Base-by-base conservation (phyloP, 1,140 invertebrate species). In the Drosophila takahashii region DNA sequence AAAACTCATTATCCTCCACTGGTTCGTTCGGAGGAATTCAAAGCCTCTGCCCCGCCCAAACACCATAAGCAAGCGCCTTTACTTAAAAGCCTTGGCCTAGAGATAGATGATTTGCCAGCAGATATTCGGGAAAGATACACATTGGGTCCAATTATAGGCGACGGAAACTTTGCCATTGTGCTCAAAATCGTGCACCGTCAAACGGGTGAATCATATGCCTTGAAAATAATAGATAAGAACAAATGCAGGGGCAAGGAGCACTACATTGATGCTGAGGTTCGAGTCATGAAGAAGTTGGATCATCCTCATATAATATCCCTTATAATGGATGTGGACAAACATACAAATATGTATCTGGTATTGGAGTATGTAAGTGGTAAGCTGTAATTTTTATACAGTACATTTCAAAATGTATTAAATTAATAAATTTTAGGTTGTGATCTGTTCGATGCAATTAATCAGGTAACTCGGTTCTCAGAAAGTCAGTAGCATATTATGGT, bases 171-270 rank as follows among this genome's bases (percentile, higher is more conserved):
- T 93, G 97, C 98, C 34, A 94, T 98, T 79, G 98, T 98, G 22
- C 93, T 96, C 42, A 94, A 96, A 83, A 97, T 97, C 91, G 94
- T 94, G 84, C 94, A 97, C 90, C 96, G 95, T 78, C 92, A 92
- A 44, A 95, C 93, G 45, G 95, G 95, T 69, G 93, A 94, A 65
- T 95, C 97, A 77, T 98, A 95, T 93, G 98, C 98, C 26, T 94
- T 99, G 70, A 99, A 99, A 95, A 96, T 99, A 57, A 99, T 99
- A 76, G 98, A 99, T 92, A 99, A 99, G 93, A 96, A 96, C 44
- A 99, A 99, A 92, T 98, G 97, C 91, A 95, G 96, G 91, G 97
- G 97, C 62, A 98, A 97, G 60, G 94, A 94, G 73, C 93, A 94
- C 72, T 94, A 94, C 86, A 94, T 94, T 22, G 94, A 94, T 77